Evolutionary conservation across 2,888 invertebrate genomes (phyloP), one percentile per base, ranked within the genome.

Genomic region (Flexamia atlantica): DNA sequence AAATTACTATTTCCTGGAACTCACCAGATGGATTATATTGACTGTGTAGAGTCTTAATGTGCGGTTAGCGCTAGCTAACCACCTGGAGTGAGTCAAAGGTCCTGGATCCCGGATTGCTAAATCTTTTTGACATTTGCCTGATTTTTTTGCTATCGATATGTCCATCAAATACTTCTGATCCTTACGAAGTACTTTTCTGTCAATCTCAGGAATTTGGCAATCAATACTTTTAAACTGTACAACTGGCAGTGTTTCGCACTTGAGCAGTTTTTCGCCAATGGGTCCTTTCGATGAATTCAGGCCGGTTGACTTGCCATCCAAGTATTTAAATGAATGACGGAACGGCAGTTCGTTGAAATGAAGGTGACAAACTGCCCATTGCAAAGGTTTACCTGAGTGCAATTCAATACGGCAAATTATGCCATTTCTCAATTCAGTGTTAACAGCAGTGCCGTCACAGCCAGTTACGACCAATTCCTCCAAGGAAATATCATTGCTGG

Each of bases 401-500:
- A 25, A 46, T 82, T 86, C 85, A 28, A 86, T 68, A 46, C 28
- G 30, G 50, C 84, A 50, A 80, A 85, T 83, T 30, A 86, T 57
- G 57, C 82, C 84, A 60, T 42, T 82, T 74, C 82, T 85, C 64
- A 64, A 83, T 30, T 82, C 84, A 50, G 84, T 84, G 72, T 85
- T 84, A 57, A 83, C 81, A 80, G 53, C 74, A 14, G 84, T 85
- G n/a, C 84, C 85, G 83, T 85, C 85, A 83, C 84, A 86, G 32
- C 85, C 85, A 83, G 85, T 86, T 14, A 81, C 83, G 64, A 72
- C 64, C n/a, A 86, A 80, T 23, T 83, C 53, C 40, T 85, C 46
- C 68, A 83, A 79, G 17, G 53, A 70, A 83, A 81, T 68, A 60
- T 46, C 42, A 14, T 84, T 64, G 91, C 36, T 60, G 20, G 80